phyloP scores from a whole-genome alignment of 2,797 vertebrate genomes.

The Luscinia luscinia region DNA sequence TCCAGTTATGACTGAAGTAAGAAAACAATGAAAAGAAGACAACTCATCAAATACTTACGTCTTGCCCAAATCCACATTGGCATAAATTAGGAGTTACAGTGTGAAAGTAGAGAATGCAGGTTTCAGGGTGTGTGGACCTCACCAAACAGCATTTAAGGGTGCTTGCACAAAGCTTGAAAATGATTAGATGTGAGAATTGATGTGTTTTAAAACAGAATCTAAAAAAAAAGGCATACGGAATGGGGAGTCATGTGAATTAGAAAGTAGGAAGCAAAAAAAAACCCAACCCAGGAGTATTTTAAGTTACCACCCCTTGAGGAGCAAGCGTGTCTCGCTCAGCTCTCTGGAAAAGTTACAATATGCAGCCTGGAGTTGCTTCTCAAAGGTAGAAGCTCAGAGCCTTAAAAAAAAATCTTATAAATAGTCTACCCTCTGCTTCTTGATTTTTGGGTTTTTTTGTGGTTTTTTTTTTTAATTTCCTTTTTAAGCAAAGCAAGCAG shows the following conservation, averaged over 20 bases:
- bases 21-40: neutral
- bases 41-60: neutral
- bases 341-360: neutral
- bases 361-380: neutral
- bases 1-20: neutral
- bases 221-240: neutral
- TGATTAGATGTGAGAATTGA: neutral
- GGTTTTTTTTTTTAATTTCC: neutral
- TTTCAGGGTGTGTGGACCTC: neutral
- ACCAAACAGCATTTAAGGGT: neutral
- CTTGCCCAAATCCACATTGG: neutral
- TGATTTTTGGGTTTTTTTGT: neutral
- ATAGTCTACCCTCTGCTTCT: neutral
- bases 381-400: neutral
- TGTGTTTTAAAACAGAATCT: neutral
- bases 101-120: neutral
- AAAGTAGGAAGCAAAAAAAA: slow-evolving; percentile 35
- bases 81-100: neutral
- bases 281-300: neutral
- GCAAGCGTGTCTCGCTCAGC: neutral
- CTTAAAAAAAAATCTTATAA: neutral
- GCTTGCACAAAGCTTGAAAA: neutral
- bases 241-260: slow-evolving; percentile 15
- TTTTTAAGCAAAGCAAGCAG: neutral
- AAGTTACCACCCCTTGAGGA: slow-evolving; percentile 24